Evolutionary conservation across 2,797 vertebrate genomes (phyloP), one percentile per base, ranked within the genome.

Genomic region (Lacerta bilineata): DNA sequence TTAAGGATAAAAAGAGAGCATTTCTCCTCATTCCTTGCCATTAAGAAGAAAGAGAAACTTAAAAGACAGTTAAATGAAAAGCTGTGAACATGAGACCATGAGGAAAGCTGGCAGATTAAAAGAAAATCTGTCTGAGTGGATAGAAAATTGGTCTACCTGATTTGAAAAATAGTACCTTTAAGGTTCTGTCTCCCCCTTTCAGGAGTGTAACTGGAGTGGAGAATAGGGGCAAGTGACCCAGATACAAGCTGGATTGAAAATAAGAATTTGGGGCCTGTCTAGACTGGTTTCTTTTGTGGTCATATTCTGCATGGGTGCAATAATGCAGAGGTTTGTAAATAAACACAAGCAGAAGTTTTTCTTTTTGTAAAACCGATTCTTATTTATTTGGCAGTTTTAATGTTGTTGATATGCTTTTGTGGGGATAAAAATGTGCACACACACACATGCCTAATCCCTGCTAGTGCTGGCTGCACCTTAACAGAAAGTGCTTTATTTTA

Each of bases 91-190:
- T 86, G 68, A 94, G 79, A 91, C 88, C 0, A 8, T 75, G 91
- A 88, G 74, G 84, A 66, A 81, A 92, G 91, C 78, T 79, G 93
- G 83, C 88, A 93, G 89, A 84, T 91, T 90, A 91, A 93, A 91
- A 87, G 46, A 82, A 88, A 84, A n/a, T 87, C 84, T 87, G 64
- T 84, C 86, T 91, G 23, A 7, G 7, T 80, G 90, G 36, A 18
- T 81, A 79, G 85, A 90, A 94, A 88, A 69, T 77, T 71, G 82
- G 81, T n/a, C 64, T 29, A 13, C 64, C 23, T n/a, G 36, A n/a
- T 88, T 79, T 87, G 68, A n/a, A 46, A 76, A 83, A 76, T 23
- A 64, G 36, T n/a, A 77, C 55, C n/a, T 85, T 64, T 77, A 39
- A 20, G 80, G 23, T 33, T 88, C 25, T n/a, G 18, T 59, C 33